Percentiles rank a stretch among this genome's conserved stretches.
phyloP scores from a whole-genome alignment of 2,888 invertebrate genomes.

The Drosophila colorata region DNA sequence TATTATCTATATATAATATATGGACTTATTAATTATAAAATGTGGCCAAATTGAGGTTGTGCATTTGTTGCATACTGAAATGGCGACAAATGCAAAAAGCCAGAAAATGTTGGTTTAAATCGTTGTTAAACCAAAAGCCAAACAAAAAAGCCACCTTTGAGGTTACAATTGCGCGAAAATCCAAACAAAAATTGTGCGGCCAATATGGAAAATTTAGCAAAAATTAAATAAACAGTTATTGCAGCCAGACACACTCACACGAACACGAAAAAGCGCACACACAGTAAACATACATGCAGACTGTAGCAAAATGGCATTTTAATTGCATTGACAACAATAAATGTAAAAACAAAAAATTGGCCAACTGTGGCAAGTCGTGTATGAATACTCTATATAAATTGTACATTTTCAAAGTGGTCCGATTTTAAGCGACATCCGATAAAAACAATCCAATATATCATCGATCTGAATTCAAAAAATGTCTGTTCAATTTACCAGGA shows the following conservation, averaged over 20 bases:
- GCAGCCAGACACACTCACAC: slow-evolving; percentile 16
- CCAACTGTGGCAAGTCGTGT: background rate
- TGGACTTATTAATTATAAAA: slow-evolving; percentile 37
- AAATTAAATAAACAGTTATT: slow-evolving; percentile 65
- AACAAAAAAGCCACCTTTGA: slow-evolving; percentile 78
- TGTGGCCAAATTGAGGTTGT: slow-evolving; percentile 62
- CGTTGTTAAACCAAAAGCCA: slow-evolving; percentile 71
- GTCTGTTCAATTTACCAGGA: too few species aligned
- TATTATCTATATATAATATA: slow-evolving; percentile 10
- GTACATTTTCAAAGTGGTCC: background rate
- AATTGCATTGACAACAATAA: slow-evolving; percentile 62
- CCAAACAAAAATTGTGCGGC: slow-evolving; percentile 53
- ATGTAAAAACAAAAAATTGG: slow-evolving; percentile 3
- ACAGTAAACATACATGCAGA: slow-evolving; percentile 6
- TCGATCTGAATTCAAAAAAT: too few species aligned
- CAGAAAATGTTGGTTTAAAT: slow-evolving; percentile 56
- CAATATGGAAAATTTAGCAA: slow-evolving; percentile 62
- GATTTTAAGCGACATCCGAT: background rate
- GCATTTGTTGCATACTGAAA: slow-evolving; percentile 23
- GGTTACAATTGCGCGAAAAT: slow-evolving; percentile 58
- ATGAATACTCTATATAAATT: slow-evolving; percentile 24
- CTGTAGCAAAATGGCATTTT: slow-evolving; percentile 65
- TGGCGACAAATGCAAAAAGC: slow-evolving; percentile 57
- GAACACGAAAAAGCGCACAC: background rate
- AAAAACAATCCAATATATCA: too few species aligned